Conservation (phyloP, 2,797 vertebrate species). For the Acanthurus leucopareius region DNA sequence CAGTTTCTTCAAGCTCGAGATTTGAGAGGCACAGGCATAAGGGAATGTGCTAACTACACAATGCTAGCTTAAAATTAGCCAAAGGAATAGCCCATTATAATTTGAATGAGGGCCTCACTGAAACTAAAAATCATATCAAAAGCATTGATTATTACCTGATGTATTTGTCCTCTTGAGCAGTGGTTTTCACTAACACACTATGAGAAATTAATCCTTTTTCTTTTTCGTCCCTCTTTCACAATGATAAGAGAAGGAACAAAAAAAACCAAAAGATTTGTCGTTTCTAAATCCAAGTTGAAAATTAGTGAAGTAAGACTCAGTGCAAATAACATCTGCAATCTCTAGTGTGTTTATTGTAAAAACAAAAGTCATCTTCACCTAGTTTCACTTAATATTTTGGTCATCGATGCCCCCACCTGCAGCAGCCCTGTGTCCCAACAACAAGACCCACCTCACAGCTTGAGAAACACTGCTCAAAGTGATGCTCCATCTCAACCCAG, state of each 20-base stretch:
- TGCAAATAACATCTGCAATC: too few species aligned
- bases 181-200: neutral
- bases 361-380: too few species aligned
- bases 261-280: too few species aligned
- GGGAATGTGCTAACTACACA: neutral
- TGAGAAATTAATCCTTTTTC: neutral
- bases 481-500: neutral
- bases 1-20: neutral
- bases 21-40: neutral
- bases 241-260: too few species aligned
- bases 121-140: slow-evolving; percentile 10
- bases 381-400: too few species aligned
- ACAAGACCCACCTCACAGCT: too few species aligned
- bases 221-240: too few species aligned
- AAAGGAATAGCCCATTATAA: neutral
- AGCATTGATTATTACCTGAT: slow-evolving; percentile 12
- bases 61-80: neutral
- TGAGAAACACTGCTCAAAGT: neutral
- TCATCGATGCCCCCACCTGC: too few species aligned
- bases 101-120: slow-evolving; percentile 5
- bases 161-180: slow-evolving; percentile 12
- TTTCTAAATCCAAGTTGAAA: too few species aligned
- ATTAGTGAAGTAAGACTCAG: too few species aligned
- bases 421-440: too few species aligned
- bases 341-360: too few species aligned